phyloP scores from a whole-genome alignment of 2,113 vertebrate species.

The Neolamprologus fasciatus region DNA sequence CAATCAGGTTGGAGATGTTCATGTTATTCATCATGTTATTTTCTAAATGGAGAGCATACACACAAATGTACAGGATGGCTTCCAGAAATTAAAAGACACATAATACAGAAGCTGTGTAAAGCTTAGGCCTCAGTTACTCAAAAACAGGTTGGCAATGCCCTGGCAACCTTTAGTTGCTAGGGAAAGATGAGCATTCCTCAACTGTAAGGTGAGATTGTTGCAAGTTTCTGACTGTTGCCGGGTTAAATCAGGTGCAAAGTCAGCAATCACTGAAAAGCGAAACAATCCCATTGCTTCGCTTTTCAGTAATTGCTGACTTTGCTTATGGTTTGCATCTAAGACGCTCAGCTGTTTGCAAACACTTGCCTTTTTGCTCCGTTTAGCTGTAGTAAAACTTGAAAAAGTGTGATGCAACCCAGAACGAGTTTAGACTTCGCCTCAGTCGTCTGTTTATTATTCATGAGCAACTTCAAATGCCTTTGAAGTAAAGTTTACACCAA shows the following conservation, averaged over 20 bases:
- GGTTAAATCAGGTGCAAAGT: neutral
- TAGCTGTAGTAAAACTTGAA: neutral
- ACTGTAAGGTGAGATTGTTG: neutral
- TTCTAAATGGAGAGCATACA: neutral
- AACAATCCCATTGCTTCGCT: neutral
- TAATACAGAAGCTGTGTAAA: neutral
- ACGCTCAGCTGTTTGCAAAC: neutral
- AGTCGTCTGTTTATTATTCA: neutral
- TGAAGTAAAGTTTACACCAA: neutral
- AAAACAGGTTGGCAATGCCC: neutral
- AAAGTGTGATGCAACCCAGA: neutral
- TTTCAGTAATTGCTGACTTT: neutral
- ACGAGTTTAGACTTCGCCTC: neutral
- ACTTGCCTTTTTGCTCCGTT: neutral
- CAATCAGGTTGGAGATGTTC: neutral
- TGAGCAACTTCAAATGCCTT: neutral
- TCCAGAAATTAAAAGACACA: neutral
- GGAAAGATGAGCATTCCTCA: neutral
- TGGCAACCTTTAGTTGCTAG: neutral
- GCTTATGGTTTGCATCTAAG: neutral
- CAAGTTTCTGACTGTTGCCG: neutral
- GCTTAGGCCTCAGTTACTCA: neutral
- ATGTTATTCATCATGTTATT: neutral
- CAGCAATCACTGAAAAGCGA: neutral
- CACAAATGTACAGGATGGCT: neutral